Conservation (phyloP, 2,888 invertebrate genomes). For the Lumbricus terrestris region DNA sequence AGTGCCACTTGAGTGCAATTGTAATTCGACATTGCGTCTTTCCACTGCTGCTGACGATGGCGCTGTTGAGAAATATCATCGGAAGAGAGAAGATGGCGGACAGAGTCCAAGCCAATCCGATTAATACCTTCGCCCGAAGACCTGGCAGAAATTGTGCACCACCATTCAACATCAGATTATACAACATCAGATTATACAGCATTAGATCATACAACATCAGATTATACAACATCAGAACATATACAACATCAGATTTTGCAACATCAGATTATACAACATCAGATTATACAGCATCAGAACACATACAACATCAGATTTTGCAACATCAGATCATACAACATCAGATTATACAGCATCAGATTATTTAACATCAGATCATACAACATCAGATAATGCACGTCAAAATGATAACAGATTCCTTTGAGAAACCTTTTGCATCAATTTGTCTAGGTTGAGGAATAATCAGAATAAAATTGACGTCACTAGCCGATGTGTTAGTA, state of each 20-base stretch:
- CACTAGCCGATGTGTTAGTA: no score
- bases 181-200: neutral
- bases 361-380: no score
- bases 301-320: neutral
- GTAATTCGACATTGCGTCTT: constrained; percentile 34
- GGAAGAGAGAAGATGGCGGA: constrained; percentile 48
- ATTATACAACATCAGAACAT: no score
- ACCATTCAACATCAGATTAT: neutral
- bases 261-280: no score
- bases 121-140: constrained; percentile 43
- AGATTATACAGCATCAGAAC: neutral
- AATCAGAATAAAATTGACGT: no score
- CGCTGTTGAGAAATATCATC: constrained; percentile 33
- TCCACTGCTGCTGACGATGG: constrained; percentile 18
- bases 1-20: constrained; percentile 30
- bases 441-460: no score
- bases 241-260: no score
- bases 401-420: no score
- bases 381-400: no score
- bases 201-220: no score
- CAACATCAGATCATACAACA: neutral
- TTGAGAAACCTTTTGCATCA: no score
- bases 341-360: no score
- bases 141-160: neutral
- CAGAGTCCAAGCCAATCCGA: constrained; percentile 46